phyloP scores from a whole-genome alignment of 1,140 invertebrate species.

The Hyphantria cunea region DNA sequence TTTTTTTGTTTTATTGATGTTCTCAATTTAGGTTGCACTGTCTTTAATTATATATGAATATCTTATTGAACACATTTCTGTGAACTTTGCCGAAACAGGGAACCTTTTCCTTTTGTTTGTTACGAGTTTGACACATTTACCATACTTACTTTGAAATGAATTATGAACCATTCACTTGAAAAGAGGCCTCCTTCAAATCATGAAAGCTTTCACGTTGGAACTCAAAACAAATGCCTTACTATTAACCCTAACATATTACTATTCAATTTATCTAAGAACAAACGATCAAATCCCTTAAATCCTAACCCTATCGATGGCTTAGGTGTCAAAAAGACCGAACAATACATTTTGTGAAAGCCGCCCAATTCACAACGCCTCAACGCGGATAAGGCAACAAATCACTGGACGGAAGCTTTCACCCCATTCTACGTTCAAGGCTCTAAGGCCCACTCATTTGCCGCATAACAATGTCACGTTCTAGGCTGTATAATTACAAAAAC shows the following conservation, averaged over 20 bases:
- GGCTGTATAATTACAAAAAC: slow-evolving; percentile 28
- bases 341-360: slow-evolving; percentile 30
- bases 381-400: slow-evolving; percentile 33
- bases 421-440: not conserved
- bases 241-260: slow-evolving; percentile 19
- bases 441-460: slow-evolving; percentile 16
- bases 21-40: too few species aligned
- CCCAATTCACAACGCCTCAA: slow-evolving; percentile 28
- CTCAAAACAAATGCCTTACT: not conserved
- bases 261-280: slow-evolving; percentile 26
- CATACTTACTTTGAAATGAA: too few species aligned
- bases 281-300: slow-evolving; percentile 18
- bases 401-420: slow-evolving; percentile 10
- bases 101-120: too few species aligned
- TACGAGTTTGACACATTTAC: too few species aligned
- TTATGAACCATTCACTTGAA: too few species aligned
- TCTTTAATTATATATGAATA: too few species aligned
- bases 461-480: slow-evolving; percentile 30
- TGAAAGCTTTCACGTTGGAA: too few species aligned
- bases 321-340: slow-evolving; percentile 32
- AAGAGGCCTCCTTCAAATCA: too few species aligned
- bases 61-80: too few species aligned
- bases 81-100: too few species aligned
- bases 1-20: too few species aligned
- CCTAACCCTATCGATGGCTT: slow-evolving; percentile 27